Evolutionary conservation across 2,888 invertebrate species (phyloP).

Genomic region (Julus scandinavius): DNA sequence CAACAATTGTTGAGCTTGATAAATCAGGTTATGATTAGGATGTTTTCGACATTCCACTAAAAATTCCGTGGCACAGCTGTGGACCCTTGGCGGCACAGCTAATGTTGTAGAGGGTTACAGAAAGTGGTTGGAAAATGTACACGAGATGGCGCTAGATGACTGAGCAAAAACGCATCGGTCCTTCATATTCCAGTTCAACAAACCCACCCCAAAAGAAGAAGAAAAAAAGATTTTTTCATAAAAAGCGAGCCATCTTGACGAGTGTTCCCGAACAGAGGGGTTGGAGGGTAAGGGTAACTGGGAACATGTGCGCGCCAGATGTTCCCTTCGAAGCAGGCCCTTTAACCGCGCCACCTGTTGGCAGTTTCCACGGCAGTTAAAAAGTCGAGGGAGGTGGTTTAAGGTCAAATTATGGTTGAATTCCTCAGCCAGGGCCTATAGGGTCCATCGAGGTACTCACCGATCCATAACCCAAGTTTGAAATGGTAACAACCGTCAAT

Average conservation of each 20-base stretch:
- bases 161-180: not conserved
- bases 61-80: too few relatives aligned
- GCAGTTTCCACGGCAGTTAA: not conserved
- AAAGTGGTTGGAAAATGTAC: not conserved
- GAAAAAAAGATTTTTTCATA: not conserved
- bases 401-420: not conserved
- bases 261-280: not conserved
- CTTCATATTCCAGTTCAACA: not conserved
- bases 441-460: too few relatives aligned
- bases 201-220: not conserved
- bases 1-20: too few relatives aligned
- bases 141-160: not conserved
- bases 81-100: too few relatives aligned
- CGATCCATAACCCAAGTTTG: too few relatives aligned
- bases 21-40: too few relatives aligned
- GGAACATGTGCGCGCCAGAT: not conserved
- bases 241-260: conserved; percentile 18
- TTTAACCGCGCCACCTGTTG: conserved; percentile 8
- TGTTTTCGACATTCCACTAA: too few relatives aligned
- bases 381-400: not conserved
- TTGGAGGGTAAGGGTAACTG: not conserved
- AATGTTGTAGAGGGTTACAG: too few relatives aligned
- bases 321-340: not conserved
- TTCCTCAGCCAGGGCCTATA: too few relatives aligned
- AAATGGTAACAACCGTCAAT: too few relatives aligned